Evolutionary conservation across 2,888 invertebrate genomes (phyloP).

Genomic region (Villa cingulata): DNA sequence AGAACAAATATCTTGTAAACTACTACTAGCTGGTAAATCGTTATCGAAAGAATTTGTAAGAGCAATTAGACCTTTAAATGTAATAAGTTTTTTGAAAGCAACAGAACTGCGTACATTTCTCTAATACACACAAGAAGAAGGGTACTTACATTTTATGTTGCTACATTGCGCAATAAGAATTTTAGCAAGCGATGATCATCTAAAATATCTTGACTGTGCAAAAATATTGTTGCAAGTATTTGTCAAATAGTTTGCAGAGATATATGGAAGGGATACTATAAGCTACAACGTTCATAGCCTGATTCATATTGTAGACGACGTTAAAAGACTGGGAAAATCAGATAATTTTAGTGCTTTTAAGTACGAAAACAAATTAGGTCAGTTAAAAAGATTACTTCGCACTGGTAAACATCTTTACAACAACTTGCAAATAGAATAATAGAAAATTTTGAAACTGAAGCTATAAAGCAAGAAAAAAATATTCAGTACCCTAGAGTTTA

Average conservation of each 20-base stretch:
- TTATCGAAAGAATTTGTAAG: not conserved
- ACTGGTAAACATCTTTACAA: not conserved
- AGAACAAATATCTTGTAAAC: not conserved
- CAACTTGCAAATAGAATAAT: not conserved
- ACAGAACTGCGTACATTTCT: slow-evolving; percentile 6
- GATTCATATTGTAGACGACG: slow-evolving; percentile 19
- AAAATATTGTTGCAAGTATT: not conserved
- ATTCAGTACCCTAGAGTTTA: not conserved
- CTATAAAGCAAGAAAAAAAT: not conserved
- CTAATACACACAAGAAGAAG: not conserved
- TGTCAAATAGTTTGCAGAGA: not conserved
- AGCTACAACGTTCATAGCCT: not conserved
- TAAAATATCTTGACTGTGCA: not conserved
- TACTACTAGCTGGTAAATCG: not conserved
- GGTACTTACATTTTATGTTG: not conserved
- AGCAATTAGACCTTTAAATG: not conserved
- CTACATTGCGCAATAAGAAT: not conserved
- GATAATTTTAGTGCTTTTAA: not conserved
- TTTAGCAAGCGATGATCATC: not conserved
- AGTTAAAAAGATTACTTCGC: not conserved
- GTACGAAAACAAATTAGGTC: not conserved
- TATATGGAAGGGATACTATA: slow-evolving; percentile 1
- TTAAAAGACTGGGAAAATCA: slow-evolving; percentile 19
- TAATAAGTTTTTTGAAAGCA: slow-evolving; percentile 1
- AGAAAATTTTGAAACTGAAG: not conserved